A percentile compares a stretch with the other conserved stretches of the same genome.
Evolutionary conservation across 2,888 invertebrate species (phyloP).

Genomic region (Melitaea athalia): DNA sequence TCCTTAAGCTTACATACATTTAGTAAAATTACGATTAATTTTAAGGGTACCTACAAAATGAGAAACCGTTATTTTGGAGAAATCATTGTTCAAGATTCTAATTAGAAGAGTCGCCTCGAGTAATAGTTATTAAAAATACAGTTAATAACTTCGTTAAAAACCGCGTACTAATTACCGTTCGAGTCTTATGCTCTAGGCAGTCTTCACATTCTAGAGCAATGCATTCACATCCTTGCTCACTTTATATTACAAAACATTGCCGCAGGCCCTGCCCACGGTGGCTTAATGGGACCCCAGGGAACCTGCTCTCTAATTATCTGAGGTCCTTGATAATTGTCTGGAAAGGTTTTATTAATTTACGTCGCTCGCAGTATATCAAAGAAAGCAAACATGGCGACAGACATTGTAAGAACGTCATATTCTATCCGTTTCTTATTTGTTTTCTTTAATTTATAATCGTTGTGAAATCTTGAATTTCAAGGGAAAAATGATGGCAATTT

Average conservation of each 20-base stretch:
- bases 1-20: not conserved
- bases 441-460: not conserved
- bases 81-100: constrained; percentile 51
- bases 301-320: constrained; percentile 38
- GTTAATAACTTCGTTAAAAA: constrained; percentile 51
- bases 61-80: constrained; percentile 61
- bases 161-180: constrained; percentile 41
- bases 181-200: constrained; percentile 36
- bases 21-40: not conserved
- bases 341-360: constrained; percentile 39
- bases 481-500: too few relatives aligned
- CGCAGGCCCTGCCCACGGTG: constrained; percentile 31
- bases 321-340: constrained; percentile 35
- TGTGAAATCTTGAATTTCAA: not conserved
- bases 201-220: constrained; percentile 39
- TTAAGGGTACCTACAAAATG: constrained; percentile 42
- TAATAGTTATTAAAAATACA: constrained; percentile 50
- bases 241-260: constrained; percentile 34
- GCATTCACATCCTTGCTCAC: constrained; percentile 36
- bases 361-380: constrained; percentile 31
- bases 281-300: constrained; percentile 38
- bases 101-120: constrained; percentile 60
- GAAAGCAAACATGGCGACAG: constrained; percentile 26
- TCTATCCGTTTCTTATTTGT: constrained; percentile 14
- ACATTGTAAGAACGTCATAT: constrained; percentile 18